Base-by-base conservation (phyloP, 1,140 invertebrate genomes). In the Drosophila guanche region DNA sequence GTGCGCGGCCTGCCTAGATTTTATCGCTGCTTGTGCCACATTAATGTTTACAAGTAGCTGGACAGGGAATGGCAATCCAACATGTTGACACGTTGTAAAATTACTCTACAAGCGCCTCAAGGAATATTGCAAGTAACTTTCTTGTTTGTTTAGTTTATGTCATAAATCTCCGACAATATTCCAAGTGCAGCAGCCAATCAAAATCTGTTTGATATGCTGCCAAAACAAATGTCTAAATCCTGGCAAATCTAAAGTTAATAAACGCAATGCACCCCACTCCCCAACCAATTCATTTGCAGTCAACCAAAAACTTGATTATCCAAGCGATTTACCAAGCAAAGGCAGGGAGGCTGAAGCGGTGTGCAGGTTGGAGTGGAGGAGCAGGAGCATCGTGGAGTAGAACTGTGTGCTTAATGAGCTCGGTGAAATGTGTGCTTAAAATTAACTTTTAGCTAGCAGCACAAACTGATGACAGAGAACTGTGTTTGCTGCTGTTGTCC, bases 371-470 rank as follows among this genome's bases (percentile, higher is more conserved):
- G 3, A 16, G 25, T 2, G 25, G 54, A 33, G 29, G 22, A 37
- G 22, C 16, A 20, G 1, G 16, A 20, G 16, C 16, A 20, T 0
- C 16, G 62, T 5, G 40, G 8, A 7, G 45, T 45, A 12, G 45
- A 42, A 43, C 59, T 37, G 62, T 54, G 56, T 65, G 72, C 71
- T 72, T 84, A 84, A 84, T 85, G 80, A 79, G 80, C 80, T 85
- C 62, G 65, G 71, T 61, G 71, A 85, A 85, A 79, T 85, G 80
- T 84, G 67, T 85, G 74, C 74, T 80, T 76, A 66, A 84, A 84
- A 84, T 84, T 85, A 85, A 84, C 79, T 84, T 71, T 74, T 43
- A 60, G 58, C 78, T 56, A 71, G 67, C 67, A 41, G 67, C 73
- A 75, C 67, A 61, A 47, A 65, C 45, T 50, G 63, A 43, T 37